Percentiles rank a stretch among this genome's conserved stretches.
Conservation (phyloP, 1,140 invertebrate species). For the Pseudomyrmex sp. region DNA sequence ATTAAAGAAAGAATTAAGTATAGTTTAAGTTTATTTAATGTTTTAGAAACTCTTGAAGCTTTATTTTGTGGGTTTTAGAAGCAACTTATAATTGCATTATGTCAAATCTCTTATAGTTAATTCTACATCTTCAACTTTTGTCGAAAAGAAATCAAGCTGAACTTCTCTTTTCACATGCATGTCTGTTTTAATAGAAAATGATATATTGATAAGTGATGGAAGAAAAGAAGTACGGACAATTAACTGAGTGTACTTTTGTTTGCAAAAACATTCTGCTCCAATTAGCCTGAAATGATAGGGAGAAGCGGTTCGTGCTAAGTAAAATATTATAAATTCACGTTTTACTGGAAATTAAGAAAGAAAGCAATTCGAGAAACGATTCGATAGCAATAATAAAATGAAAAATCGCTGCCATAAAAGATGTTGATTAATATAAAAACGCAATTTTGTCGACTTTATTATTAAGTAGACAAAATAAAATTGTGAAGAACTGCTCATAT, state of each 20-base stretch:
- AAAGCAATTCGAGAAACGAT: conserved; percentile 12
- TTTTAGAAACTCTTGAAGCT: too few relatives aligned
- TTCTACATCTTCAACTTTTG: not conserved
- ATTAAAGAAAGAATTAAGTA: not conserved
- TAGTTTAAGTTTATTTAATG: too few relatives aligned
- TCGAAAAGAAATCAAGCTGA: not conserved
- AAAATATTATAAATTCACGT: conserved; percentile 21
- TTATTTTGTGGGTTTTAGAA: too few relatives aligned
- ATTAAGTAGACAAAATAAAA: conserved; percentile 16
- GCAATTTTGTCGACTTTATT: conserved; percentile 32
- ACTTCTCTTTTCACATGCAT: conserved; percentile 10
- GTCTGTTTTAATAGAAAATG: conserved; percentile 21
- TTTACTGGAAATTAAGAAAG: conserved; percentile 31
- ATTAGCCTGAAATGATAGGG: conserved; percentile 19
- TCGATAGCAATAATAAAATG: conserved; percentile 34
- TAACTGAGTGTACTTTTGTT: conserved; percentile 43
- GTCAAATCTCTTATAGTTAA: not conserved
- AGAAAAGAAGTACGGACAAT: conserved; percentile 15
- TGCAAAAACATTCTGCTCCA: conserved; percentile 44
- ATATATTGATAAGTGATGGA: conserved; percentile 24
- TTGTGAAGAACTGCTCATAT: conserved; percentile 32
- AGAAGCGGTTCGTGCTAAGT: conserved; percentile 7
- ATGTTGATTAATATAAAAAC: not conserved
- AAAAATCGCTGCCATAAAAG: conserved; percentile 15
- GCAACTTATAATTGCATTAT: too few relatives aligned